phyloP scores from a whole-genome alignment of 2,888 invertebrate species.

The Drosophila kuntzei region DNA sequence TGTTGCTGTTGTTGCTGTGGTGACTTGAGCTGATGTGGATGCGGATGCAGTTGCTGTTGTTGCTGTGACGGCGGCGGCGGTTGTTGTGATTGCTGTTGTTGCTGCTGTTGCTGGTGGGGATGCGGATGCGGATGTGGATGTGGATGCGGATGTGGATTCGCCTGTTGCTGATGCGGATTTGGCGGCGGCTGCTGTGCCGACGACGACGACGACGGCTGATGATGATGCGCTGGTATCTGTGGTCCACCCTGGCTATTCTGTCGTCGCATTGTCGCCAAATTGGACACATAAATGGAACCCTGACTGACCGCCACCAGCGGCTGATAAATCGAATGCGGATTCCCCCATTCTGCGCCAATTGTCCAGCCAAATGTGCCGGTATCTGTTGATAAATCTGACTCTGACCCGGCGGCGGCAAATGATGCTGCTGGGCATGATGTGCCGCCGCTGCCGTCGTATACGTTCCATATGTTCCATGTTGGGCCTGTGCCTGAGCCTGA shows the following conservation, averaged over 20 bases:
- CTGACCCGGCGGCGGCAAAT: slow-evolving; percentile 82
- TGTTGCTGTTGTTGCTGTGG: slow-evolving; percentile 72
- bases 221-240: slow-evolving; percentile 80
- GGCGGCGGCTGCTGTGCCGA: slow-evolving; percentile 68
- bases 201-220: slow-evolving; percentile 37
- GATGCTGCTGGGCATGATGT: slow-evolving; percentile 81
- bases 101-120: slow-evolving; percentile 60
- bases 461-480: slow-evolving; percentile 83
- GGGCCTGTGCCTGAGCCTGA: slow-evolving; percentile 74
- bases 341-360: slow-evolving; percentile 79
- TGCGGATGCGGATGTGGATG: slow-evolving; percentile 53
- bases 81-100: slow-evolving; percentile 51
- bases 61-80: slow-evolving; percentile 60
- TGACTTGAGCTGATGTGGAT: slow-evolving; percentile 62
- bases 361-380: slow-evolving; percentile 81
- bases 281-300: slow-evolving; percentile 83
- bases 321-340: slow-evolving; percentile 84
- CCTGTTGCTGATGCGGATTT: slow-evolving; percentile 57
- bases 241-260: slow-evolving; percentile 83
- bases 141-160: slow-evolving; percentile 27
- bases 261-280: slow-evolving; percentile 84
- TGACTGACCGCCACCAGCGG: slow-evolving; percentile 83
- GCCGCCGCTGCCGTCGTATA: slow-evolving; percentile 74
- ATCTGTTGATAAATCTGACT: slow-evolving; percentile 85
- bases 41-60: slow-evolving; percentile 86